Percentiles rank a stretch among this genome's conserved stretches.
phyloP scores from a whole-genome alignment of 64 coral and sea anemone species.

The Astreopora myriophthalma region DNA sequence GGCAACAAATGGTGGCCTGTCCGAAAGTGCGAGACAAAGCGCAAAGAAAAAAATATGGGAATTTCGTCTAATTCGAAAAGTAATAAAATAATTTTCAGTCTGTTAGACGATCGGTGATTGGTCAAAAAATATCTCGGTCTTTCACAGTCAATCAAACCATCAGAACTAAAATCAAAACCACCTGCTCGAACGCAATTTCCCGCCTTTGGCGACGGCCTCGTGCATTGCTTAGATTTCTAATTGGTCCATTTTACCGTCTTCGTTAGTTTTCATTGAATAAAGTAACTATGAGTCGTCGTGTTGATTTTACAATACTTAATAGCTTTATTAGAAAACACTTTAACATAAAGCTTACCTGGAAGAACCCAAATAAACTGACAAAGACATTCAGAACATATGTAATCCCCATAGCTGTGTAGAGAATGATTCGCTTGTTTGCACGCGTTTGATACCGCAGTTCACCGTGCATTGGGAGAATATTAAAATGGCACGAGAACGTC shows the following conservation, averaged over 20 bases:
- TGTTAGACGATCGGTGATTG: too few species aligned
- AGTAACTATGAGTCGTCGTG: neutral
- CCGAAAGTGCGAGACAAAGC: too few species aligned
- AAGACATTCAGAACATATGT: conserved; percentile 76
- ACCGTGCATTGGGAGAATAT: conserved; percentile 89
- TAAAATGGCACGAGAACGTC: conserved; percentile 90
- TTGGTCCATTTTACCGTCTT: neutral
- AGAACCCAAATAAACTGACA: conserved; percentile 89
- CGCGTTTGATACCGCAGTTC: conserved; percentile 88
- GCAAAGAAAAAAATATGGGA: too few species aligned
- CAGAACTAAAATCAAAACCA: too few species aligned
- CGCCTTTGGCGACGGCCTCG: neutral
- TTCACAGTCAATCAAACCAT: too few species aligned
- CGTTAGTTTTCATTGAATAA: neutral
- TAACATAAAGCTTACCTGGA: conserved; percentile 56
- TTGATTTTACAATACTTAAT: neutral
- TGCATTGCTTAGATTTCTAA: neutral
- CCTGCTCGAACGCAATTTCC: neutral
- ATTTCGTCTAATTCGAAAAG: too few species aligned
- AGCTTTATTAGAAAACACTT: neutral
- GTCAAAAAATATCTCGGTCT: too few species aligned
- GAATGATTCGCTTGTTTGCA: conserved; percentile 84
- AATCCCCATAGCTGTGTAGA: conserved; percentile 83
- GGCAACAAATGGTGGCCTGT: too few species aligned
- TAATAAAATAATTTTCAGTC: too few species aligned